A percentile compares a stretch with the other conserved stretches of the same genome.
These are phyloP conservation scores for Otus sunia DNA, from an alignment of 2,113 vertebrate genomes.

Conservation along the genomic window DNA sequence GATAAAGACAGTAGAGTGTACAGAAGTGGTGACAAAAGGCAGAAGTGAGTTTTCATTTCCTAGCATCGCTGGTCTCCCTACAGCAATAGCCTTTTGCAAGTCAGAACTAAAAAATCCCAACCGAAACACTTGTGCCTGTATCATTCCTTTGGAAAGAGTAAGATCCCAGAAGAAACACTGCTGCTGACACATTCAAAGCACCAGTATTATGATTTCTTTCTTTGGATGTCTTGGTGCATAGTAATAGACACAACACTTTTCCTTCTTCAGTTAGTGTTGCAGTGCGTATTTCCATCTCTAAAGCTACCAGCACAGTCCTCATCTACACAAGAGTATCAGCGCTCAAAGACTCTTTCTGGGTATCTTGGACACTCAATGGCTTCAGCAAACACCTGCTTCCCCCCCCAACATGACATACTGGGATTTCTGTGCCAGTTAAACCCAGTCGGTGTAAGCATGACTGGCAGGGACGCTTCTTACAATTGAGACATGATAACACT, in stretches of 20 bases:
- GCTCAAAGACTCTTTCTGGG: not conserved
- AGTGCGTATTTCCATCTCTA: not conserved
- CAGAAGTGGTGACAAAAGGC: not conserved
- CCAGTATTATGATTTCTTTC: not conserved
- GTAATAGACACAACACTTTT: not conserved
- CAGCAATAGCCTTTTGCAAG: not conserved
- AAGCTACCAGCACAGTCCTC: not conserved
- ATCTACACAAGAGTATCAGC: not conserved
- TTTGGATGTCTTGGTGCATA: not conserved
- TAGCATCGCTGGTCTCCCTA: not conserved
- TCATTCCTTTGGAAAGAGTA: not conserved
- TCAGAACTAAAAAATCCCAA: not conserved
- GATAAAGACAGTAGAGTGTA: not conserved
- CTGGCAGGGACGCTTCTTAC: not conserved
- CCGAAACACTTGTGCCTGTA: not conserved
- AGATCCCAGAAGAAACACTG: not conserved
- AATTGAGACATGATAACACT: not conserved
- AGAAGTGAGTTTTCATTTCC: not conserved
- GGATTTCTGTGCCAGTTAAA: not conserved
- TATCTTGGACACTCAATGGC: not conserved
- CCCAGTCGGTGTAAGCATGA: not conserved
- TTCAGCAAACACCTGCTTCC: not conserved
- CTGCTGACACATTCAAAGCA: not conserved
- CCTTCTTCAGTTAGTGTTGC: not conserved
- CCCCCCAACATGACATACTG: accelerated